Percentiles rank a stretch among this genome's conserved stretches.
Evolutionary conservation across 2,797 vertebrate genomes (phyloP).

Genomic region (Centroberyx gerrardi): DNA sequence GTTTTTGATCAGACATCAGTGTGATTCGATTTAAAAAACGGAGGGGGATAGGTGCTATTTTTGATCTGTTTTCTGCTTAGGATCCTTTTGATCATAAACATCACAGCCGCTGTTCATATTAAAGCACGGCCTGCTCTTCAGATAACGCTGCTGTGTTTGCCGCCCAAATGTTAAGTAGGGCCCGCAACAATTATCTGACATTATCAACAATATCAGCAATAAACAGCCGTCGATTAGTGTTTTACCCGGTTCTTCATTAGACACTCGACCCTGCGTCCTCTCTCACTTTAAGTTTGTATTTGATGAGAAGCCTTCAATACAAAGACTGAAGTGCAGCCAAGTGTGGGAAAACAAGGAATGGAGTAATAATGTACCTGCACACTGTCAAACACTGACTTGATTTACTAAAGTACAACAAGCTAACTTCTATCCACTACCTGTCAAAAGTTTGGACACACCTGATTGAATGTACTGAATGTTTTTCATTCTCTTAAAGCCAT

Average conservation of each 20-base stretch:
- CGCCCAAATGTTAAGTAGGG: constrained; percentile 9
- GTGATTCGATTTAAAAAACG: constrained; percentile 53
- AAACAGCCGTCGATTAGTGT: not conserved
- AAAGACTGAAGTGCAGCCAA: too few relatives aligned
- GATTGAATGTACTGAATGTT: too few relatives aligned
- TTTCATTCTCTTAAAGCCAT: too few relatives aligned
- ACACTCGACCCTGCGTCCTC: too few relatives aligned
- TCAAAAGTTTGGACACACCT: too few relatives aligned
- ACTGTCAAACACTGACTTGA: too few relatives aligned
- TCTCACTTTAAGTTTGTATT: not conserved
- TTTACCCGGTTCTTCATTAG: too few relatives aligned
- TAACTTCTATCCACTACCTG: too few relatives aligned
- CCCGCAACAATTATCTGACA: constrained; percentile 9
- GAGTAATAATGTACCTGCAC: too few relatives aligned
- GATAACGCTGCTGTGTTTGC: not conserved
- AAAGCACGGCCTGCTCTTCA: not conserved
- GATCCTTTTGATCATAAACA: constrained; percentile 49
- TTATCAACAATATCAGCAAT: not conserved
- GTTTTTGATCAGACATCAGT: constrained; percentile 66
- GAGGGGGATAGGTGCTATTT: constrained; percentile 40
- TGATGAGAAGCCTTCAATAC: not conserved
- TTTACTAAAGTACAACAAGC: too few relatives aligned
- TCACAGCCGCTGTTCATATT: constrained; percentile 36
- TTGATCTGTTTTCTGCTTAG: constrained; percentile 20
- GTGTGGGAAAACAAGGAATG: too few relatives aligned